Base-by-base conservation (phyloP, 2,888 invertebrate genomes). In the Blastobasis lacticolella region DNA sequence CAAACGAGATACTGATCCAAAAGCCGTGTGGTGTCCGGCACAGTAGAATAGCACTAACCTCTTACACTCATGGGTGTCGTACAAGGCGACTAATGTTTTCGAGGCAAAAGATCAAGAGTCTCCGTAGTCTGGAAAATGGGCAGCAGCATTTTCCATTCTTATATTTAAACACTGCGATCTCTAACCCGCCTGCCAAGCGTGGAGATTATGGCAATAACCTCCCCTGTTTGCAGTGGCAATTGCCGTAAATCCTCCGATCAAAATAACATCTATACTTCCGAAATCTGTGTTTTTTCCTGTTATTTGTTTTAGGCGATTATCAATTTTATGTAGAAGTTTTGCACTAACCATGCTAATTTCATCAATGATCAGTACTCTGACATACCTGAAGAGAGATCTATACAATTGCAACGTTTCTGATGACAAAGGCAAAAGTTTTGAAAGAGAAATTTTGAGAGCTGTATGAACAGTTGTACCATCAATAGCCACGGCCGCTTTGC, bases 401-500 rank as follows among this genome's bases (percentile, higher is more conserved):
- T 64, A 62, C 37, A 41, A 45, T n/a, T 61, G 54, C 1, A 45
- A 10, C 10, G 7, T 47, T 52, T 60, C 57, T 6, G 45, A 47
- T 37, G 7, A 23, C 6, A 57, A 38, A 6, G 60, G 51, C 37
- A 55, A 37, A 6, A 59, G 40, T 49, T 49, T 58, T 48, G 57
- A 60, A 23, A 57, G 38, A 43, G 60, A 57, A 48, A 62, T 65
- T 57, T 58, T 60, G 5, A 75, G 56, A 36, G 73, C 72, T n/a
- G 69, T 71, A 56, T 76, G 74, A 40, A 75, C 67, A 6, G 74
- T 76, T 6, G 73, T 68, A 6, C 76, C 73, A 53, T 66, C 71
- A 51, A 78, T 74, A 44, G 73, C 69, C 3, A 71, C 67, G 42
- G 76, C 75, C 52, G 74, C 75, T 60, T 76, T 75, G 4, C 71